Conservation (phyloP, 1,140 invertebrate species). For the Dendrolimus punctatus region DNA sequence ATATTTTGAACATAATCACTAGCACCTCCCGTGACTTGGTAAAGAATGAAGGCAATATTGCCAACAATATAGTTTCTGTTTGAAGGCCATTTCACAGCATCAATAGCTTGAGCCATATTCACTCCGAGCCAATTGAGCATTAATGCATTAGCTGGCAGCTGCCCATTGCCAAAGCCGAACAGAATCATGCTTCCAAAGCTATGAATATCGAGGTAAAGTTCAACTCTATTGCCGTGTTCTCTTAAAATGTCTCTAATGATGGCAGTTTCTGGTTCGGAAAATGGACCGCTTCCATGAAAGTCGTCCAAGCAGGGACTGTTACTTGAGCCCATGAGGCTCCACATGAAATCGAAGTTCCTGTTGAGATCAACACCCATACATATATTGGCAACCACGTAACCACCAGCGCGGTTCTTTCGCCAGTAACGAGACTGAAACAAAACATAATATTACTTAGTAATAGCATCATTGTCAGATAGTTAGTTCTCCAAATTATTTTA, state of each 20-base stretch:
- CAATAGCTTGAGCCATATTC: conserved; percentile 34
- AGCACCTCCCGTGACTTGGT: conserved; percentile 18
- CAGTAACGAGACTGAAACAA: conserved; percentile 72
- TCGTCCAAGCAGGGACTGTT: conserved; percentile 72
- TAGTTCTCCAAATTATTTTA: no score
- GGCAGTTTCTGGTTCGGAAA: conserved; percentile 79
- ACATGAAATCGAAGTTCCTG: conserved; percentile 77
- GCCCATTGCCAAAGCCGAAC: conserved; percentile 47
- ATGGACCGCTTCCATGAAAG: conserved; percentile 75
- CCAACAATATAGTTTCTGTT: conserved; percentile 36
- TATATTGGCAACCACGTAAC: conserved; percentile 11
- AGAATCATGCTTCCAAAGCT: conserved; percentile 79
- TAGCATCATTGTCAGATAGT: no score
- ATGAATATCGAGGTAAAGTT: conserved; percentile 76
- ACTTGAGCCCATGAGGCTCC: conserved; percentile 76
- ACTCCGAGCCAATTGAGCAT: conserved; percentile 26
- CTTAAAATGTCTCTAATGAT: conserved; percentile 66
- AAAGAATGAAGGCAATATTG: conserved; percentile 21
- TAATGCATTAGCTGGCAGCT: conserved; percentile 29
- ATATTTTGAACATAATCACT: conserved; percentile 23
- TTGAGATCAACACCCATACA: conserved; percentile 78
- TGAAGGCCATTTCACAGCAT: conserved; percentile 25
- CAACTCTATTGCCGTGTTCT: conserved; percentile 47
- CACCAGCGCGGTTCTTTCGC: conserved; percentile 73
- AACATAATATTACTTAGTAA: conserved; percentile 1